Base-by-base conservation (phyloP, 2,888 invertebrate species). In the Lasioglossum pauxillum region DNA sequence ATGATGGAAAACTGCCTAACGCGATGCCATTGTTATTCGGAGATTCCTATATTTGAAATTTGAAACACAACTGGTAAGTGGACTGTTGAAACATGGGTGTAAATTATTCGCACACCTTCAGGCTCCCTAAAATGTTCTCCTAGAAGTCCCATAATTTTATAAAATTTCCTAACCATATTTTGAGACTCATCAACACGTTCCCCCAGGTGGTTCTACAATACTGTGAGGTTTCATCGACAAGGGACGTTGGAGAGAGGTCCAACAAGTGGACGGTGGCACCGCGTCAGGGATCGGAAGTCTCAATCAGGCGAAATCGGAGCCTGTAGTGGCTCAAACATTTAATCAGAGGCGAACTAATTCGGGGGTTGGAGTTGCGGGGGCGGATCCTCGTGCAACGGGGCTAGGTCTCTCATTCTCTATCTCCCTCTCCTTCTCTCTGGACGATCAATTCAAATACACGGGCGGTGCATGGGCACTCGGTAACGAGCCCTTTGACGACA, bases 401-500 rank as follows among this genome's bases (percentile, higher is more conserved):
- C 8, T 19, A 8, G 31, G 31, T 31, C 31, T 31, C 64, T 35
- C 64, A 16, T 31, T 64, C 64, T 64, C 64, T 19, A 2, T 64
- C 31, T 31, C n/a, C n/a, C 64, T 31, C 64, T 35, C 31, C 31
- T 19, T 31, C 64, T 31, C 64, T 35, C 19, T n/a, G 60, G 67
- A 27, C 64, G 84, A 76, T 79, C 79, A 73, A 46, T 80, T 72
- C 72, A 38, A 75, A 75, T 57, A 64, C 27, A 38, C 49, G 10
- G 10, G 12, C 31, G 46, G 38, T 23, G 53, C 60, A n/a, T 31
- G 53, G 74, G 23, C 84, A 77, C 74, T 71, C 44, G 38, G 35
- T 85, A 84, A 82, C 87, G 57, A 84, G 69, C 73, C 75, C 87
- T 87, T 88, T 88, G 85, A 84, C 80, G 87, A 69, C 83, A 41